Evolutionary conservation across 2,888 invertebrate species (phyloP), one percentile per base, ranked within the genome.

Genomic region (Drosophila pseudotalamancana): DNA sequence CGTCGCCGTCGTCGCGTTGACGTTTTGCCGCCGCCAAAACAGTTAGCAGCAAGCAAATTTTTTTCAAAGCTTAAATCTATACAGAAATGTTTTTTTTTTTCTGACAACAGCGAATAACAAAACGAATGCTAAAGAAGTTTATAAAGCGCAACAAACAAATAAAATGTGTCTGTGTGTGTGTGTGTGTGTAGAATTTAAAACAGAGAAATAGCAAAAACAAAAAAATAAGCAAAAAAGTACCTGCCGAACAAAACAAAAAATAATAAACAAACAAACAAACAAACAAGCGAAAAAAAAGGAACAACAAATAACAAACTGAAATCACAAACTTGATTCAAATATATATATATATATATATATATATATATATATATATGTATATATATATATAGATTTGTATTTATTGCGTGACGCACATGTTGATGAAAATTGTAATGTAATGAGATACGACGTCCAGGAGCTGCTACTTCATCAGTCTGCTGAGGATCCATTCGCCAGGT

Each of bases 391-490:
- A n/a, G n/a, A n/a, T n/a, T n/a, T n/a, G n/a, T n/a, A n/a, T n/a
- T 83, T 75, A 57, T 59, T 72, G 82, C 84, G 64, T 77, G 80
- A 77, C 78, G 78, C 84, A 87, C 76, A 72, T 72, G 80, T 75
- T 72, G 68, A 63, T 60, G 63, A 29, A 75, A 90, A 90, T 87
- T 90, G 91, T 91, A 89, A 91, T 91, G 91, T 91, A 89, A 92
- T 92, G 91, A 92, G 91, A 92, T 92, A 91, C 91, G 91, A 92
- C 91, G 91, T 91, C 86, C 91, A 92, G 89, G 91, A 92, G 91
- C 90, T 91, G 88, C 90, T 84, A 84, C 84, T 92, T 90, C 91
- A 90, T 89, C 90, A 92, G 91, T 91, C 91, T 90, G 91, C 91
- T 90, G 91, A 92, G 90, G 91, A 91, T 90, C 91, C 91, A 90